Conservation (phyloP, 2,888 invertebrate species). For the Sipha maydis region DNA sequence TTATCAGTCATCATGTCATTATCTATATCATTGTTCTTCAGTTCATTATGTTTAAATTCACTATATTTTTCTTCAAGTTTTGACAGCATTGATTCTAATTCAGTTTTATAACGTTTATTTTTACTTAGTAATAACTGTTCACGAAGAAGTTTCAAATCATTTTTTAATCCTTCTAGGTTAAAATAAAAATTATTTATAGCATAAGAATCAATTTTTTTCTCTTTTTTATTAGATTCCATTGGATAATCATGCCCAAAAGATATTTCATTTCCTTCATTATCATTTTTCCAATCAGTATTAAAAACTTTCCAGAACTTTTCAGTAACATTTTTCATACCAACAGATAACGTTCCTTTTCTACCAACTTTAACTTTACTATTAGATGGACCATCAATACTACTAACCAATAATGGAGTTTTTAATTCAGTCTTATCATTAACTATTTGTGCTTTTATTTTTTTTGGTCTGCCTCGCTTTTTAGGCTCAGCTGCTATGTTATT, state of each 20-base stretch:
- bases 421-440: background rate
- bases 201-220: background rate
- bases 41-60: constrained; percentile 23
- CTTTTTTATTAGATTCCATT: background rate
- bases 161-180: constrained; percentile 13
- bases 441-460: background rate
- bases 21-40: constrained; percentile 16
- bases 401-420: background rate
- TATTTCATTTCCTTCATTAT: background rate
- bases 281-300: background rate
- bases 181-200: background rate
- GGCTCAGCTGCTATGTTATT: constrained; percentile 6
- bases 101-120: background rate
- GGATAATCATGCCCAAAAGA: background rate
- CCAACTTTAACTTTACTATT: constrained; percentile 18
- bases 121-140: background rate
- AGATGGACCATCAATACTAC: constrained; percentile 5
- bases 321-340: background rate
- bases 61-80: constrained; percentile 27
- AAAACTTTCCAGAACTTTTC: constrained; percentile 21
- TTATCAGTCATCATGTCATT: constrained; percentile 19
- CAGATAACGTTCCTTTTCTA: background rate
- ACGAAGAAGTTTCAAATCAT: constrained; percentile 13
- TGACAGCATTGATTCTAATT: constrained; percentile 26
- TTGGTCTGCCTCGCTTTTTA: constrained; percentile 52